Conservation (phyloP, 2,113 vertebrate species). For the Marmota monax region DNA sequence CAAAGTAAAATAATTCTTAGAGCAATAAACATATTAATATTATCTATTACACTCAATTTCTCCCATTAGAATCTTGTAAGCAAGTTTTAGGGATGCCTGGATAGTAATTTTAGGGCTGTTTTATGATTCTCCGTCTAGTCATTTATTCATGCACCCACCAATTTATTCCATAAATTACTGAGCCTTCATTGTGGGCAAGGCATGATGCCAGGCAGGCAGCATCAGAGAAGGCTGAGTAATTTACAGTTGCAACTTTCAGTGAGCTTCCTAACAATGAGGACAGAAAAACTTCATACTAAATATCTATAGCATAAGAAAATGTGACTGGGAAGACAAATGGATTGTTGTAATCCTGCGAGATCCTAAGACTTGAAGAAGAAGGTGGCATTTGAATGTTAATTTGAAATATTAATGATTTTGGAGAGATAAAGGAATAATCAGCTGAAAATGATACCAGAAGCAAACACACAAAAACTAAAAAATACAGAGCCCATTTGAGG, state of each 20-base stretch:
- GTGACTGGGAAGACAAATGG: neutral
- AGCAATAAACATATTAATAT: neutral
- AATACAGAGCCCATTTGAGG: neutral
- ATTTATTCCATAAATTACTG: conserved; percentile 69
- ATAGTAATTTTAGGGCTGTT: conserved; percentile 50
- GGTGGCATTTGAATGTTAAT: neutral
- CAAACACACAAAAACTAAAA: neutral
- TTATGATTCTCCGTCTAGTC: conserved; percentile 63
- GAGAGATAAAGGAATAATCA: neutral
- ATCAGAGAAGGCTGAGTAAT: conserved; percentile 51
- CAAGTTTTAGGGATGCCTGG: conserved; percentile 70
- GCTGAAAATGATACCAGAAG: neutral
- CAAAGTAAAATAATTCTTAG: conserved; percentile 64
- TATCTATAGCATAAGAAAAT: neutral
- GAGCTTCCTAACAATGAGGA: conserved; percentile 26
- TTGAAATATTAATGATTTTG: neutral
- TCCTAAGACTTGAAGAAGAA: neutral
- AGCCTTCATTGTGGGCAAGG: neutral
- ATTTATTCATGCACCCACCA: conserved; percentile 57
- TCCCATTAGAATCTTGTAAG: conserved; percentile 64
- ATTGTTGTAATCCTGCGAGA: neutral
- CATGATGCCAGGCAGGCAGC: conserved; percentile 16
- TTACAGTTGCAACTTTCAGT: conserved; percentile 47
- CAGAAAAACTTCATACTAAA: neutral
- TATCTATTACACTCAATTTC: conserved; percentile 62